phyloP scores from a whole-genome alignment of 2,797 vertebrate genomes.

The Gallinago nigripennis region DNA sequence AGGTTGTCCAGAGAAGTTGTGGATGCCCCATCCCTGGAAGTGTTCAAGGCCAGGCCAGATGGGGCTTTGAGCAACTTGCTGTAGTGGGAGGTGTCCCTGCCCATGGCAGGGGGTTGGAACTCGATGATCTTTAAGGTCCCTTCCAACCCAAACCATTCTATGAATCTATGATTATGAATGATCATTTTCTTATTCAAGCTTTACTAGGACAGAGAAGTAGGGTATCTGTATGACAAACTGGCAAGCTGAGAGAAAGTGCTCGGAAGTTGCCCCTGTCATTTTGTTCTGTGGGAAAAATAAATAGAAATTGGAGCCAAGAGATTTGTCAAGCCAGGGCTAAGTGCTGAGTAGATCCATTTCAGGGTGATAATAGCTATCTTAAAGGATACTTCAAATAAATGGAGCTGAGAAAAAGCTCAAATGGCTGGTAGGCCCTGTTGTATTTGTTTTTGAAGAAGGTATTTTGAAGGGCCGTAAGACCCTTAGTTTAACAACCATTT shows the following conservation, averaged over 20 bases:
- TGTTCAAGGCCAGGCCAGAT: too few relatives aligned
- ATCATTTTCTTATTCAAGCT: not conserved
- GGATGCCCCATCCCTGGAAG: too few relatives aligned
- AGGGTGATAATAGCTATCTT: not conserved
- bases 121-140: too few relatives aligned
- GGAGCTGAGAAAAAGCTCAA: not conserved
- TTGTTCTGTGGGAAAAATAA: not conserved
- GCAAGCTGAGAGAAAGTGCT: not conserved
- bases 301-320: not conserved
- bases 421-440: not conserved
- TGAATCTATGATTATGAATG: not conserved
- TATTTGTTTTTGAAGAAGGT: not conserved
- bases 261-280: not conserved
- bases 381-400: not conserved
- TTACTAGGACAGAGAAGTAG: not conserved
- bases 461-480: not conserved
- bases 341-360: not conserved
- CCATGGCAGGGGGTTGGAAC: too few relatives aligned
- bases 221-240: not conserved
- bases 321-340: not conserved
- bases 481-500: not conserved
- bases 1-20: too few relatives aligned
- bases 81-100: too few relatives aligned
- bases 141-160: too few relatives aligned
- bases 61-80: too few relatives aligned